Evolutionary conservation across 2,797 vertebrate genomes (phyloP).

Genomic region (Prionace glauca): DNA sequence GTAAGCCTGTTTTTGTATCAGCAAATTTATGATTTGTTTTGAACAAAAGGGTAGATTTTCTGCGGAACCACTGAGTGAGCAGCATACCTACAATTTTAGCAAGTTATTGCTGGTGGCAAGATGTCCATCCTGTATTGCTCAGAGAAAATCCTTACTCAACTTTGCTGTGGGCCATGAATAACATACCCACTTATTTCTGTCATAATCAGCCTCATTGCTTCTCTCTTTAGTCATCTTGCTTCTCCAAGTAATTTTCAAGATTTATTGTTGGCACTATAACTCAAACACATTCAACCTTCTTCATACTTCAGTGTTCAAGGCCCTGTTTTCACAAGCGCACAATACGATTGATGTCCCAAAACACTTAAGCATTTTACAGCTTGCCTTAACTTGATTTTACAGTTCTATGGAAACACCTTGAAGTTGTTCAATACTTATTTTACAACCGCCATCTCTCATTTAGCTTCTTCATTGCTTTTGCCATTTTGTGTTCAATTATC

Average conservation of each 20-base stretch:
- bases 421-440: neutral
- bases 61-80: neutral
- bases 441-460: neutral
- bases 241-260: neutral
- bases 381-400: neutral
- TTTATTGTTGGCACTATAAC: neutral
- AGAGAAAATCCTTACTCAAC: neutral
- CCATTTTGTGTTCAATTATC: neutral
- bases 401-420: neutral
- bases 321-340: neutral
- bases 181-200: neutral
- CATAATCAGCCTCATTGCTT: neutral
- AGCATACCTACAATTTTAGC: neutral
- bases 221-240: neutral
- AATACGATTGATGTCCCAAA: neutral
- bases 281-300: neutral
- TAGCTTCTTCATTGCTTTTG: neutral
- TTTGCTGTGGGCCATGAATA: neutral
- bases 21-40: neutral
- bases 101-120: neutral
- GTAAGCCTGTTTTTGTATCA: neutral
- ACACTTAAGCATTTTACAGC: neutral
- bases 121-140: neutral
- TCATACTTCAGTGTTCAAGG: neutral
- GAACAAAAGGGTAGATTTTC: neutral